A percentile compares a stretch with the other conserved stretches of the same genome.
Evolutionary conservation across 2,888 invertebrate species (phyloP).

Genomic region (Calliopum simillimum): DNA sequence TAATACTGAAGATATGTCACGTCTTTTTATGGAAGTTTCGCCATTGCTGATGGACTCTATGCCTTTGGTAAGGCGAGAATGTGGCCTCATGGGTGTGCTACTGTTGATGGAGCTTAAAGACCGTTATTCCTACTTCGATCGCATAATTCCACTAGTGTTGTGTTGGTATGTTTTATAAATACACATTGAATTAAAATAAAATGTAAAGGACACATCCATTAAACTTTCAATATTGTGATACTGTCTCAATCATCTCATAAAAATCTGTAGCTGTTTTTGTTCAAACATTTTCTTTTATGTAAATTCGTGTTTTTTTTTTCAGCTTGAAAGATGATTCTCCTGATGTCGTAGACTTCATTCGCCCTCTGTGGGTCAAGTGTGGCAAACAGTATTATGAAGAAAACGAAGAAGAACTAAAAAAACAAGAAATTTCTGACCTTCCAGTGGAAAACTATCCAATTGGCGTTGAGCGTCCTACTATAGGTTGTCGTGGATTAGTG

Average conservation of each 20-base stretch:
- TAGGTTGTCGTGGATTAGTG: slow-evolving; percentile 86
- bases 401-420: slow-evolving; percentile 88
- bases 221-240: not conserved
- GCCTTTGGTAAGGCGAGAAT: slow-evolving; percentile 80
- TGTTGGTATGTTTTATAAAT: slow-evolving; percentile 73
- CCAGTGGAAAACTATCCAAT: slow-evolving; percentile 80
- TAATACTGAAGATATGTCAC: slow-evolving; percentile 77
- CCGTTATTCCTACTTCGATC: slow-evolving; percentile 90
- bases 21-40: slow-evolving; percentile 83
- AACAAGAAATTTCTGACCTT: slow-evolving; percentile 81
- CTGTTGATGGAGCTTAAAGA: slow-evolving; percentile 85
- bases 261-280: slow-evolving; percentile 6
- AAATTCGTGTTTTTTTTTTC: slow-evolving; percentile 42
- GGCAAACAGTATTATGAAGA: slow-evolving; percentile 86
- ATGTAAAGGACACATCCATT: not conserved
- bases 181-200: slow-evolving; percentile 14
- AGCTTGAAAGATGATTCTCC: slow-evolving; percentile 84
- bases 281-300: not conserved
- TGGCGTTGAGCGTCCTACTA: slow-evolving; percentile 79
- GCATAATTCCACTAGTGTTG: slow-evolving; percentile 84
- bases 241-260: not conserved
- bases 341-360: slow-evolving; percentile 76
- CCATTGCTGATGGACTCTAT: slow-evolving; percentile 89
- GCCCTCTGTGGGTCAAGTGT: slow-evolving; percentile 76
- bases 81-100: slow-evolving; percentile 79